Evolutionary conservation across 2,113 vertebrate genomes (phyloP).

Genomic region (Pycnonotus jocosus): DNA sequence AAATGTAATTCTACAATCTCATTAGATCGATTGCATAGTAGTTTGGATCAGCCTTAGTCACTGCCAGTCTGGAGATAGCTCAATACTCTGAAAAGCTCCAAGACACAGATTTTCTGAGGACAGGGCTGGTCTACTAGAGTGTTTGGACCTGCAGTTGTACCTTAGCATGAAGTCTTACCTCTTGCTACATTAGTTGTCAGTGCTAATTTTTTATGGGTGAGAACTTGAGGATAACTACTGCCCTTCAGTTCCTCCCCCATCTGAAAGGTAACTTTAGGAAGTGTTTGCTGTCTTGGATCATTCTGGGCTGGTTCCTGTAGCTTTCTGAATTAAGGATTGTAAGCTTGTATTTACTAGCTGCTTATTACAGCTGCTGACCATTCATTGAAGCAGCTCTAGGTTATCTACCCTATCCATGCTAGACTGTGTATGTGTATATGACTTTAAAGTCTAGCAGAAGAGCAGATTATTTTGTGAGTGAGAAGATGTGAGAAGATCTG

Average conservation of each 20-base stretch:
- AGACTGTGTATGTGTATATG: background rate
- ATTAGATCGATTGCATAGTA: background rate
- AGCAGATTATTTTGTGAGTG: background rate
- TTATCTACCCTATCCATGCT: background rate
- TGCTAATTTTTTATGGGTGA: background rate
- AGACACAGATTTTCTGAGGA: background rate
- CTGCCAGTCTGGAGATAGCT: background rate
- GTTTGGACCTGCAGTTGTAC: background rate
- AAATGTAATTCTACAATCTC: background rate
- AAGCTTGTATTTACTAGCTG: background rate
- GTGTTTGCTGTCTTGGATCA: background rate
- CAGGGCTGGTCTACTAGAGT: background rate
- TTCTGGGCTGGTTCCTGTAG: background rate
- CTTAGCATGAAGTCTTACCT: background rate
- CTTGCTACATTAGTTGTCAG: background rate
- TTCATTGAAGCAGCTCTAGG: background rate
- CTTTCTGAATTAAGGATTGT: background rate
- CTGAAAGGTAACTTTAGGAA: background rate
- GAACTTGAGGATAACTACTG: background rate
- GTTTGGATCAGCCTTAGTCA: background rate
- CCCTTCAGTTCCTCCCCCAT: background rate
- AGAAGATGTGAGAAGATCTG: background rate
- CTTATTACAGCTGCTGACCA: background rate
- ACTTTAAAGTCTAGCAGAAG: background rate
- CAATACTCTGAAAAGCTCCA: background rate